Evolutionary conservation across 2,888 invertebrate species (phyloP), one percentile per base, ranked within the genome.

Genomic region (Amphipyra tragopoginis): DNA sequence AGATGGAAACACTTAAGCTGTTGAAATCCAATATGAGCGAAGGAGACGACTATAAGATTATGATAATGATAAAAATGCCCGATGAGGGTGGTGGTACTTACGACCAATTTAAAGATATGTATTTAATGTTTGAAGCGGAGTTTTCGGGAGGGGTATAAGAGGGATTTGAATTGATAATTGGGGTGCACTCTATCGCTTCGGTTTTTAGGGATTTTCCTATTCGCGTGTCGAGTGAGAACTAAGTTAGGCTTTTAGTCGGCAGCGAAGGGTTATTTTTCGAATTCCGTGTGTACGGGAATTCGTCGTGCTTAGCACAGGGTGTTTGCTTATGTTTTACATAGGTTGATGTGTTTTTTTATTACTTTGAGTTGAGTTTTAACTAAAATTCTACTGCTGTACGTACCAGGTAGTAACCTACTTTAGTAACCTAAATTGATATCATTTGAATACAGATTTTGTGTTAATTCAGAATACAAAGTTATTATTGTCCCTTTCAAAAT

Each of bases 71-170:
- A 92, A 92, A 93, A 93, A 91, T 91, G 86, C 85, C 83, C 87
- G 88, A 90, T 91, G 91, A 93, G 93, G 92, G 93, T 88, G 92
- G 90, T 81, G 81, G 89, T 93, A 88, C 92, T 93, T 93, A 93
- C 89, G 86, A 92, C 89, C 92, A 93, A 93, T 93, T 93, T 93
- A 88, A 90, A 92, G 93, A 93, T 93, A 93, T 93, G 93, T 93
- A 92, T 93, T 93, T 93, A 93, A 93, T 91, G 92, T 90, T 90
- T 80, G 85, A 63, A 85, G 87, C 84, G 67, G 75, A 69, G 65
- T 77, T 79, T 67, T 65, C 36, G 74, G 80, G 80, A 80, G 78
- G 83, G 86, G 81, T 80, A 78, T 81, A 86, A 84, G 83, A 82
- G 80, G 90, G 88, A 86, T 90, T 86, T 88, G 91, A 92, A 93